Evolutionary conservation across 1,140 invertebrate species (phyloP).

Genomic region (Diabrotica virgifera): DNA sequence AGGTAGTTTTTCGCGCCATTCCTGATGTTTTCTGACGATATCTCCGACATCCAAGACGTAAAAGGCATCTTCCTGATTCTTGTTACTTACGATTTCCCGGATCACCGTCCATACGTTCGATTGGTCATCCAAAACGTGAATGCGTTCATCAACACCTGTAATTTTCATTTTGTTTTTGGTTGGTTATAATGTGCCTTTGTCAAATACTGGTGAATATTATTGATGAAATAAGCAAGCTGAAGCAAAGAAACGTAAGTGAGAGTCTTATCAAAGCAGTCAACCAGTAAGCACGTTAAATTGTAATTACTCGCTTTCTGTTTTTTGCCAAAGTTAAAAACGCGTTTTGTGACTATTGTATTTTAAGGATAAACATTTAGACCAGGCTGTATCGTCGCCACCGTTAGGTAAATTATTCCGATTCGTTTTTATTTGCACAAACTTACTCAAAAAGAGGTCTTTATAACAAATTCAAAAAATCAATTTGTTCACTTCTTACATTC

Average conservation of each 20-base stretch:
- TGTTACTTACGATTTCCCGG: slow-evolving; percentile 56
- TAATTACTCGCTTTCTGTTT: too few species aligned
- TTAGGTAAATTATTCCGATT: too few species aligned
- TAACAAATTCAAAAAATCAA: too few species aligned
- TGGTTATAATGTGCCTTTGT: slow-evolving; percentile 29
- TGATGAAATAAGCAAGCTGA: slow-evolving; percentile 38
- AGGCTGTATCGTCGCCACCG: too few species aligned
- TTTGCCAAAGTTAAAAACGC: too few species aligned
- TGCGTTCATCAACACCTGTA: slow-evolving; percentile 58
- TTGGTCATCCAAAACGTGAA: slow-evolving; percentile 60
- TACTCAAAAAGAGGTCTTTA: too few species aligned
- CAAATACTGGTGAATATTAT: slow-evolving; percentile 33
- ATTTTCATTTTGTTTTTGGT: slow-evolving; percentile 54
- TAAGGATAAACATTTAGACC: too few species aligned
- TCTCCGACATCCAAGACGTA: slow-evolving; percentile 90
- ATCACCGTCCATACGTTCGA: slow-evolving; percentile 58
- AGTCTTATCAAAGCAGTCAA: too few species aligned
- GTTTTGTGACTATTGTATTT: too few species aligned
- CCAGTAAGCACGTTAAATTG: too few species aligned
- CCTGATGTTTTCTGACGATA: slow-evolving; percentile 78
- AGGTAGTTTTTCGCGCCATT: slow-evolving; percentile 83
- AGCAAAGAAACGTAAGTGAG: not conserved
- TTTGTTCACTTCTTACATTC: too few species aligned
- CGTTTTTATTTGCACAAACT: too few species aligned
- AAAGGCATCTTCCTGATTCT: slow-evolving; percentile 84